Conservation (phyloP, 2,888 invertebrate genomes). For the Hipparchia semele region DNA sequence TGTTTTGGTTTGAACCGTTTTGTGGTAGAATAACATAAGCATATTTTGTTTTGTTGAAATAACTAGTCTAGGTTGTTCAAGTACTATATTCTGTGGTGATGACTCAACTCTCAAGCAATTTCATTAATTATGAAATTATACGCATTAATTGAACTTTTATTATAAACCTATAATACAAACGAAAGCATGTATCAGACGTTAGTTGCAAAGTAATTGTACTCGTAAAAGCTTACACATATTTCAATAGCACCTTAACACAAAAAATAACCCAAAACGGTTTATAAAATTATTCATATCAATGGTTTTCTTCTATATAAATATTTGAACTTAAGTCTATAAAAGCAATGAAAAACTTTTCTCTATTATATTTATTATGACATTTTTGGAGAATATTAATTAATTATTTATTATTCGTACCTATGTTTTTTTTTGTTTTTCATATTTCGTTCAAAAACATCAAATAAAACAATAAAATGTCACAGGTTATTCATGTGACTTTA, state of each 20-base stretch:
- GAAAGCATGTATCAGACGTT: background rate
- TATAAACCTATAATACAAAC: background rate
- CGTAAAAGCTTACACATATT: background rate
- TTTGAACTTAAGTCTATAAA: background rate
- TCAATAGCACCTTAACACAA: background rate
- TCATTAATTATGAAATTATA: too few species aligned
- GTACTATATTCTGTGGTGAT: too few species aligned
- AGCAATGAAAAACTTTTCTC: background rate
- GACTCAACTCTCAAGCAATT: too few species aligned
- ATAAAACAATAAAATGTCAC: conserved; percentile 7
- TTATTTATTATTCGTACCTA: background rate
- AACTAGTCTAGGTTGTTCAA: too few species aligned
- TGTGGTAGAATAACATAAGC: too few species aligned
- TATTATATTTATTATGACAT: background rate
- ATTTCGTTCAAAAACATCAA: conserved; percentile 3
- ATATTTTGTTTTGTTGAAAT: too few species aligned
- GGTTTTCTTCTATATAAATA: background rate
- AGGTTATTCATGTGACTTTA: conserved; percentile 11
- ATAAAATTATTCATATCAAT: background rate
- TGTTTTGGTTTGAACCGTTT: too few species aligned
- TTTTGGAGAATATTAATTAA: background rate
- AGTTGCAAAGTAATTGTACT: background rate
- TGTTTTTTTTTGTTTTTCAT: conserved; percentile 1
- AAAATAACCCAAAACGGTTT: background rate
- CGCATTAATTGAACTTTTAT: too few species aligned